Evolutionary conservation across 2,888 invertebrate species (phyloP).

Genomic region (Lycaena phlaeas): DNA sequence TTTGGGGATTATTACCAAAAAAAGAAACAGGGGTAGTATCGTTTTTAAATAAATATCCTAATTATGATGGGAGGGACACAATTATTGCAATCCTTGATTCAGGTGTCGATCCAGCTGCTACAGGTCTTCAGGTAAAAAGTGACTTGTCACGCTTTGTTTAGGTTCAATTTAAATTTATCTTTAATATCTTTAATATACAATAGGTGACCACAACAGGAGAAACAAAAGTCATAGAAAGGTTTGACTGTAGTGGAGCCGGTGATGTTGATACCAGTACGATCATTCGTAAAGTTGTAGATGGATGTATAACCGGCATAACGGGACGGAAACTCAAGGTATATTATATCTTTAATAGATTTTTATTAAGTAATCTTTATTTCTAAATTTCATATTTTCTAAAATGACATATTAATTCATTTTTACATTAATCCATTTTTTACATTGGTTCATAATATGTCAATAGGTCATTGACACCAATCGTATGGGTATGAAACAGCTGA

Average conservation of each 20-base stretch:
- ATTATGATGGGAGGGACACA: constrained; percentile 92
- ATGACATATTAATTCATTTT: neutral
- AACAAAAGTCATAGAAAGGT: constrained; percentile 93
- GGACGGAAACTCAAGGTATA: constrained; percentile 90
- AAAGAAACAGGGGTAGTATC: constrained; percentile 92
- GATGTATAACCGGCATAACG: constrained; percentile 85
- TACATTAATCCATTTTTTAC: neutral
- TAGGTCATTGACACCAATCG: neutral
- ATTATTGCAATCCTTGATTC: constrained; percentile 97
- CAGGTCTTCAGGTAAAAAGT: constrained; percentile 88
- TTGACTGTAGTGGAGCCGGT: constrained; percentile 96
- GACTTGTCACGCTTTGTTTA: constrained; percentile 62
- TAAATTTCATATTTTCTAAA: neutral
- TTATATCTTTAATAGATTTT: constrained; percentile 7
- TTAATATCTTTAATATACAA: constrained; percentile 21
- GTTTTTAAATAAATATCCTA: constrained; percentile 90
- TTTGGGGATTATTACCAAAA: constrained; percentile 91
- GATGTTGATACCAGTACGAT: constrained; percentile 92
- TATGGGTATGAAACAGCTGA: neutral
- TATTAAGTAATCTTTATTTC: too few species aligned
- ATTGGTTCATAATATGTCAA: neutral
- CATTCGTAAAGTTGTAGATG: constrained; percentile 72
- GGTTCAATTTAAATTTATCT: constrained; percentile 19
- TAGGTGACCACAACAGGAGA: constrained; percentile 91
- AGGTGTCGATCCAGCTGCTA: constrained; percentile 96